Base-by-base conservation (phyloP, 2,888 invertebrate species). In the Syritta pipiens region DNA sequence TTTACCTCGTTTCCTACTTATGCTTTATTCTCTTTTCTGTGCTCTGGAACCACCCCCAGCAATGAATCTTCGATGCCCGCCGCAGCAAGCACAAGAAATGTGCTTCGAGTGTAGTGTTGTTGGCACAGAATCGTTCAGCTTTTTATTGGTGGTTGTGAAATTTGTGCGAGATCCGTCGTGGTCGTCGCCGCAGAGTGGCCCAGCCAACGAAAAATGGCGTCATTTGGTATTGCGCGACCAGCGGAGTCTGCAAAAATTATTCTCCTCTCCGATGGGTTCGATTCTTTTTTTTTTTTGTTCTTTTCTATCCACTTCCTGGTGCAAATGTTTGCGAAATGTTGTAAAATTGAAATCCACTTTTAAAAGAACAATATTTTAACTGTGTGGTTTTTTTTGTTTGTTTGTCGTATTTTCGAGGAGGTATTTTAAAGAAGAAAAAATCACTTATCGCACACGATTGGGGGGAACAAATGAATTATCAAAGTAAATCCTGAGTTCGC, bases 151-250 rank as follows among this genome's bases (percentile, higher is more conserved):
- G 72, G 51, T 68, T 60, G 67, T 74, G 67, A 67, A 62, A 49
- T 55, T 24, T 62, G 67, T 65, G 72, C 72, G 74, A 79, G 67
- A 53, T 68, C 72, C 74, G 79, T 62, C 74, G 62, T 62, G 79
- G 79, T 68, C 62, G 65, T 59, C 44, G 72, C 67, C 79, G 67
- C 55, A 79, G 62, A 55, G 60, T 74, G 79, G 74, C 79, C 74
- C 74, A 63, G 67, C 74, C 74, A 75, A 81, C 75, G 81, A 69
- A 81, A 81, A 65, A 81, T 81, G 81, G 81, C 81, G 81, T 81
- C 81, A 81, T 81, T 81, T 68, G 75, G 68, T 81, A 57, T 75
- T 81, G 68, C 75, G 81, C 75, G 74, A 75, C 81, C 75, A 81
- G 62, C 67, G 79, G 75, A 69, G 74, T 75, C 75, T 81, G 72